Percentiles rank a stretch among this genome's conserved stretches.
These are phyloP conservation scores for Arion vulgaris DNA, from an alignment of 1,140 invertebrate genomes.

Conservation along the genomic window DNA sequence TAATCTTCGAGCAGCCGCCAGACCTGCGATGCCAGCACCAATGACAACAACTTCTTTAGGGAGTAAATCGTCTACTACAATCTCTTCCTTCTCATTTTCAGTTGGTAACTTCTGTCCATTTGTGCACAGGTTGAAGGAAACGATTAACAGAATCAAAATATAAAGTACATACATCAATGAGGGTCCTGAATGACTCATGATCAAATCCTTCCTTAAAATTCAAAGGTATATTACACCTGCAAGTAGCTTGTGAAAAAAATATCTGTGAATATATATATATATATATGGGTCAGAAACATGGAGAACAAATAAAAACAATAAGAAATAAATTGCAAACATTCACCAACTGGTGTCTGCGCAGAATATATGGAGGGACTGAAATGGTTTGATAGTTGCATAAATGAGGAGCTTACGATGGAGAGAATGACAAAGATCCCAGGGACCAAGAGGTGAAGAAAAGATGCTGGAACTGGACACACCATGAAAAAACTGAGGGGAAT, in stretches of 20 bases:
- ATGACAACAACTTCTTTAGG: conserved; percentile 53
- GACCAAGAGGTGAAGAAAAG: no score
- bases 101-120: background rate
- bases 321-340: no score
- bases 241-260: background rate
- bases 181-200: background rate
- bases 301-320: no score
- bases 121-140: background rate
- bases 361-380: no score
- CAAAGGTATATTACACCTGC: background rate
- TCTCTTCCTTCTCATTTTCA: background rate
- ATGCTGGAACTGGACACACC: no score
- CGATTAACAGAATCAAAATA: background rate
- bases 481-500: no score
- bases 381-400: no score
- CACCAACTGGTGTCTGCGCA: no score
- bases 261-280: no score
- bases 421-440: no score
- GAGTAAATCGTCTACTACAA: background rate
- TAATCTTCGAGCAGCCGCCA: conserved; percentile 53
- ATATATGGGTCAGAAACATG: no score
- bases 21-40: conserved; percentile 59
- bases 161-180: background rate
- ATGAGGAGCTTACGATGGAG: no score
- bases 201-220: background rate